phyloP scores from a whole-genome alignment of 2,113 vertebrate species.

The Bagarius yarrelli region DNA sequence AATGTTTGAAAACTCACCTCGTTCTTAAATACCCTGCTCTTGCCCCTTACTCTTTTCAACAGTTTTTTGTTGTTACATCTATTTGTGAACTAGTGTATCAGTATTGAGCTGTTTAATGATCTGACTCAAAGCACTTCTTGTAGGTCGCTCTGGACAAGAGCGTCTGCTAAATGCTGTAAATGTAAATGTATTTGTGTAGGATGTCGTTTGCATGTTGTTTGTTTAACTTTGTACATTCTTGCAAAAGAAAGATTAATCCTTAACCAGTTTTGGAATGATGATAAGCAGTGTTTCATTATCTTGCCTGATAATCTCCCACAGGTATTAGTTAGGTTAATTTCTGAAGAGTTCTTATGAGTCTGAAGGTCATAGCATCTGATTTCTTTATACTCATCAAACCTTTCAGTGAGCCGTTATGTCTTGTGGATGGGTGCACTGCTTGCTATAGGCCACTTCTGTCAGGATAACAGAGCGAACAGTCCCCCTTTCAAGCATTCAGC shows the following conservation, averaged over 20 bases:
- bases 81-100: too few species aligned
- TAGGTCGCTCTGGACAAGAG: too few species aligned
- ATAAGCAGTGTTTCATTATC: neutral
- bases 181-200: neutral
- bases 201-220: neutral
- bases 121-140: too few species aligned
- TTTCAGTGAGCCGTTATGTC: neutral
- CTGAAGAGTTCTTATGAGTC: neutral
- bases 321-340: neutral
- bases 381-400: neutral
- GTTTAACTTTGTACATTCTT: neutral
- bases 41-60: too few species aligned
- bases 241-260: neutral
- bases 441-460: neutral
- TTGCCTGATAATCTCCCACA: neutral
- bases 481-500: neutral
- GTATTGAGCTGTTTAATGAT: too few species aligned
- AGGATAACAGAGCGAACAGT: too few species aligned
- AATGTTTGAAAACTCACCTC: too few species aligned
- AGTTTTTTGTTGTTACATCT: too few species aligned
- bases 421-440: neutral
- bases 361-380: neutral
- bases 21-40: too few species aligned
- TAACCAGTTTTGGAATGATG: neutral
- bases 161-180: too few species aligned